Conservation (phyloP, 2,888 invertebrate genomes). For the Eumacrocentrus americanus region DNA sequence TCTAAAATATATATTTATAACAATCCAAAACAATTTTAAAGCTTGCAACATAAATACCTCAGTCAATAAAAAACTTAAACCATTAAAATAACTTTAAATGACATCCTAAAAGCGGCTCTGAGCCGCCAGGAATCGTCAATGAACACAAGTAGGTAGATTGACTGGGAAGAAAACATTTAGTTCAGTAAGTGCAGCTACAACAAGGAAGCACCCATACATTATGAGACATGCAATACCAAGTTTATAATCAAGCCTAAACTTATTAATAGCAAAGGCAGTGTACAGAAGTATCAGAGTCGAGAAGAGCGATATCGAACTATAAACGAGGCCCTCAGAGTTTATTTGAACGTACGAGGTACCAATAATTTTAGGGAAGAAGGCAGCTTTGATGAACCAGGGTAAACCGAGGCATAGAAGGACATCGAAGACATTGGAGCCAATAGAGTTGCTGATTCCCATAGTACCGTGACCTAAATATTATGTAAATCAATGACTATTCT, state of each 20-base stretch:
- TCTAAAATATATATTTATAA: not conserved
- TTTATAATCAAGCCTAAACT: slow-evolving; percentile 73
- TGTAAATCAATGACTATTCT: no score
- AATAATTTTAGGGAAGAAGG: slow-evolving; percentile 67
- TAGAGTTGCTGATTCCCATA: slow-evolving; percentile 82
- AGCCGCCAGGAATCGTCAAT: slow-evolving; percentile 51
- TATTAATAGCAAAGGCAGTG: slow-evolving; percentile 69
- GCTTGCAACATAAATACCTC: not conserved
- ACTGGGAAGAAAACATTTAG: slow-evolving; percentile 78
- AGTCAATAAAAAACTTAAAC: not conserved
- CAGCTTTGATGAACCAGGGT: slow-evolving; percentile 77
- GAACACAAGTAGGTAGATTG: slow-evolving; percentile 74
- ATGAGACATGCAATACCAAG: slow-evolving; percentile 72
- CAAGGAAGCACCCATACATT: slow-evolving; percentile 72
- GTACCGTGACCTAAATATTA: slow-evolving; percentile 69
- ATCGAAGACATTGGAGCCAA: slow-evolving; percentile 84
- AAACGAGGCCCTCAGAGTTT: slow-evolving; percentile 77
- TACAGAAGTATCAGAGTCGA: slow-evolving; percentile 76
- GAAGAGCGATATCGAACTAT: slow-evolving; percentile 76
- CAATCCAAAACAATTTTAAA: no score
- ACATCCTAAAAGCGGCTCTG: not conserved
- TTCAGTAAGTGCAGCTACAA: slow-evolving; percentile 76
- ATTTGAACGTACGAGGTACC: slow-evolving; percentile 71
- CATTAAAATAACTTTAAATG: not conserved
- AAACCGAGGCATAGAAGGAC: slow-evolving; percentile 78